Evolutionary conservation across 2,113 vertebrate genomes (phyloP).

Genomic region (Lepisosteus osseus): DNA sequence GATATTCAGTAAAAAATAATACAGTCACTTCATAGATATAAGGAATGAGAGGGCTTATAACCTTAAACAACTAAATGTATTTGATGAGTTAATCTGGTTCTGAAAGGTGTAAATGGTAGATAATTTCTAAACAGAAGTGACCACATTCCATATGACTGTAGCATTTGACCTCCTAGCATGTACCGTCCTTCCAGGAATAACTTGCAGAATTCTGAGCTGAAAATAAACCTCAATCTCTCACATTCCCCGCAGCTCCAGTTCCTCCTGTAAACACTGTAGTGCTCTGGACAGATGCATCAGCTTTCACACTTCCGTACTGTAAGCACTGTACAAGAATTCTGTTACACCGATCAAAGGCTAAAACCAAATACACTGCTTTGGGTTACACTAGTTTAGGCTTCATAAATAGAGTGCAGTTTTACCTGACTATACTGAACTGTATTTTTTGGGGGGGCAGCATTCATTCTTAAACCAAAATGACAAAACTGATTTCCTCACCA

Average conservation of each 20-base stretch:
- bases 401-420: not conserved
- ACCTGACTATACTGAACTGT: not conserved
- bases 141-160: too few species aligned
- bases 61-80: too few species aligned
- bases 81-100: too few species aligned
- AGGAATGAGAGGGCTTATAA: too few species aligned
- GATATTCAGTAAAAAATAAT: too few species aligned
- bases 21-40: too few species aligned
- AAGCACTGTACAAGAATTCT: constrained; percentile 24
- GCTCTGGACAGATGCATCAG: constrained; percentile 28
- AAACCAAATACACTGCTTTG: constrained; percentile 6
- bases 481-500: too few species aligned
- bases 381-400: constrained; percentile 13
- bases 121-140: too few species aligned
- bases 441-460: too few species aligned
- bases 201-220: constrained; percentile 44
- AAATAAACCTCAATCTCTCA: constrained; percentile 49
- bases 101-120: too few species aligned
- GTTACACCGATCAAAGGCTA: not conserved
- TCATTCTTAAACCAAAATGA: too few species aligned
- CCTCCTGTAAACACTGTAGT: constrained; percentile 41
- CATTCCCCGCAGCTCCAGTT: constrained; percentile 44
- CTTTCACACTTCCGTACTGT: constrained; percentile 32
- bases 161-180: too few species aligned
- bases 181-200: constrained; percentile 47